Evolutionary conservation across 35 echinoderm and acorn worm genomes (phyloP).

Genomic region (Ophiothrix spiculata): DNA sequence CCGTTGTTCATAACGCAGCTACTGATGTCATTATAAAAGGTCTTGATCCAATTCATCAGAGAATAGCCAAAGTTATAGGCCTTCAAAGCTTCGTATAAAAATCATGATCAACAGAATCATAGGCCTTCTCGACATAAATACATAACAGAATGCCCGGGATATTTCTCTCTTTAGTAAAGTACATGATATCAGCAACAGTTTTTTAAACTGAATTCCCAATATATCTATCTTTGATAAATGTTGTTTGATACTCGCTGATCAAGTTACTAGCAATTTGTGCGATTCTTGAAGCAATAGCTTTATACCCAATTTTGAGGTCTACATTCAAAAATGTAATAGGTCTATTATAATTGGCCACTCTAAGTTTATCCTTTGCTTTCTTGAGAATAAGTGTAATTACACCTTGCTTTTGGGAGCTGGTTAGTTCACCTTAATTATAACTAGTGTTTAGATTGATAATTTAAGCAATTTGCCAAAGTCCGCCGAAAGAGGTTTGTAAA

Average conservation of each 20-base stretch:
- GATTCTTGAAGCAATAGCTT: slow-evolving; percentile 7
- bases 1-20: slow-evolving; percentile 6
- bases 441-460: not conserved
- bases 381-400: slow-evolving; percentile 14
- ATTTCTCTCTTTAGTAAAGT: not conserved
- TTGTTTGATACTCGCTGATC: not conserved
- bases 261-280: not conserved
- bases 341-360: not conserved
- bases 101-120: slow-evolving; percentile 15
- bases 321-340: slow-evolving; percentile 25
- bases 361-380: slow-evolving; percentile 4
- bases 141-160: not conserved
- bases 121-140: not conserved
- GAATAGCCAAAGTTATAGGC: not conserved
- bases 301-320: slow-evolving; percentile 4
- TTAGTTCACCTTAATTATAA: slow-evolving; percentile 12
- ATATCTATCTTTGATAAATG: slow-evolving; percentile 18
- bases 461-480: not conserved
- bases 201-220: slow-evolving; percentile 4
- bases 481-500: not conserved
- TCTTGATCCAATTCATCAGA: not conserved
- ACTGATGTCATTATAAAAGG: not conserved
- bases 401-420: slow-evolving; percentile 18
- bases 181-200: slow-evolving; percentile 5
- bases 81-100: not conserved